phyloP scores from a whole-genome alignment of 2,113 vertebrate genomes.

The Chaenogobius annularis region DNA sequence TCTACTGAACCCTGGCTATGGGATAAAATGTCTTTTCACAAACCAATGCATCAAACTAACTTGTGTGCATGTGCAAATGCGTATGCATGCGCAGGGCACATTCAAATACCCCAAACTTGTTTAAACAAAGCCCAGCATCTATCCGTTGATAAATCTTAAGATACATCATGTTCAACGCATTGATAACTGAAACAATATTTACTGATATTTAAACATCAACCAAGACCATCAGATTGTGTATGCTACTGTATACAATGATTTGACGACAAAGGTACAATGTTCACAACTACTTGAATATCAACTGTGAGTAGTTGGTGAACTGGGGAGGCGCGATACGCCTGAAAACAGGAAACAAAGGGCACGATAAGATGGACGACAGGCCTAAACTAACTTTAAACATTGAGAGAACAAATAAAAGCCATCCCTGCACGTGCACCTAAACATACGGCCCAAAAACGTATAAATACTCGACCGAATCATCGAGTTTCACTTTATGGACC shows the following conservation, averaged over 20 bases:
- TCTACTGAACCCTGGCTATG: not conserved
- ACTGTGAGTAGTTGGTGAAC: constrained; percentile 51
- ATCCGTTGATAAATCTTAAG: not conserved
- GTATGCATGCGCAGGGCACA: too few species aligned
- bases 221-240: not conserved
- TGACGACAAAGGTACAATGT: not conserved
- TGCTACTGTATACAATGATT: not conserved
- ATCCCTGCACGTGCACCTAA: constrained; percentile 12
- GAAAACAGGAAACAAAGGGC: constrained; percentile 77
- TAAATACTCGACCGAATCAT: constrained; percentile 23
- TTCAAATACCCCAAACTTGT: too few species aligned
- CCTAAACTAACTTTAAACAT: constrained; percentile 67
- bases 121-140: not conserved
- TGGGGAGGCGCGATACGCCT: constrained; percentile 65
- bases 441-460: constrained; percentile 25
- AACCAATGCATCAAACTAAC: not conserved
- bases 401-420: constrained; percentile 15
- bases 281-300: constrained; percentile 23
- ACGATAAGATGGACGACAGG: constrained; percentile 74
- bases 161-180: not conserved
- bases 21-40: not conserved
- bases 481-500: constrained; percentile 60
- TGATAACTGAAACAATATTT: not conserved
- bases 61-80: not conserved
- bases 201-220: not conserved